These are phyloP conservation scores for Saccostrea echinata DNA, from an alignment of 1,140 invertebrate species.

Conservation along the genomic window DNA sequence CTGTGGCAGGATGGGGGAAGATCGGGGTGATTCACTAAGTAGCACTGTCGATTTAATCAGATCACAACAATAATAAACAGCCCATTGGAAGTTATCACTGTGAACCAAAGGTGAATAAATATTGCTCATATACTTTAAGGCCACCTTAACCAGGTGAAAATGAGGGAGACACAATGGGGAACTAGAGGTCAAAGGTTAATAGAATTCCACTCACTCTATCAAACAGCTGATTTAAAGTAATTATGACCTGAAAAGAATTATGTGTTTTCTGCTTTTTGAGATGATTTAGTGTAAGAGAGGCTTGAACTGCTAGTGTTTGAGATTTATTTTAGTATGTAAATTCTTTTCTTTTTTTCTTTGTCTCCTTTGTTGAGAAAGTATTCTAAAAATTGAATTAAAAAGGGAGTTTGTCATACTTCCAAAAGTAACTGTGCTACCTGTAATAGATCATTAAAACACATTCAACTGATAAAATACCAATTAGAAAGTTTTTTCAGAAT, in stretches of 20 bases:
- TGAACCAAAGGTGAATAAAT: conserved; percentile 9
- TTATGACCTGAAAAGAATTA: neutral
- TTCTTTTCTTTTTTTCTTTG: too few relatives aligned
- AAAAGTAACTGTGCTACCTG: too few relatives aligned
- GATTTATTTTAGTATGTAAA: too few relatives aligned
- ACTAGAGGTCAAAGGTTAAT: conserved; percentile 6
- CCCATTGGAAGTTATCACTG: neutral
- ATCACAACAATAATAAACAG: conserved; percentile 34
- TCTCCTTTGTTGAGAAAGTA: too few relatives aligned
- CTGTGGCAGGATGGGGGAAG: neutral
- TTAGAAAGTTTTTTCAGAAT: too few relatives aligned
- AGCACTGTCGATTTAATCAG: conserved; percentile 36
- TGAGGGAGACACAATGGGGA: neutral
- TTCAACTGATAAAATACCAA: too few relatives aligned
- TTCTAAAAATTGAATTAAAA: too few relatives aligned
- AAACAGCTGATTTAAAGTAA: conserved; percentile 1
- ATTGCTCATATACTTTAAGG: neutral
- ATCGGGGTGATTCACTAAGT: neutral
- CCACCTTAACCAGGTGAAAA: conserved; percentile 31
- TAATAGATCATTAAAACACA: too few relatives aligned
- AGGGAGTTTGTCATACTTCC: too few relatives aligned
- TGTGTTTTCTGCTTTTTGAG: neutral
- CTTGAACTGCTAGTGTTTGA: too few relatives aligned
- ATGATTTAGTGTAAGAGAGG: neutral
- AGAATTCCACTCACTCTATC: conserved; percentile 11